Evolutionary conservation across 1,140 invertebrate genomes (phyloP), one percentile per base, ranked within the genome.

Genomic region (Hyles euphorbiae): DNA sequence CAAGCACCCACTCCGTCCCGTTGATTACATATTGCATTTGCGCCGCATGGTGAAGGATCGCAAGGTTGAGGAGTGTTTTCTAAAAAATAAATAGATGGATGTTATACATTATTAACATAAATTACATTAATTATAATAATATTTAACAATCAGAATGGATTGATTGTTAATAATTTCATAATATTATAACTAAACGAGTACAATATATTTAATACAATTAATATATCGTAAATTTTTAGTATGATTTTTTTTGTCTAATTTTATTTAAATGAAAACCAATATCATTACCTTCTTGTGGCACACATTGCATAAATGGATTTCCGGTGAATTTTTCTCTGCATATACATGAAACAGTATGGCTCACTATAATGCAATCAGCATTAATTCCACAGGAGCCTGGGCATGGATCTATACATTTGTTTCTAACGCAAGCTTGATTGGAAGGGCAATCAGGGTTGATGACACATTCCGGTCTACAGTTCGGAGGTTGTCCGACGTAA

Each of bases 361-460:
- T 95, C 47, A 94, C 92, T 4, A 95, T 94, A 59, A 93, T 89
- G 67, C 95, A 96, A 58, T 93, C 91, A 2, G 95, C 94, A 56
- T 93, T 93, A 8, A 93, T 81, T 44, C 94, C 95, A 83, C 95
- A 97, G 1, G 94, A 94, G 51, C 94, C 94, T 11, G 92, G 92
- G 72, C 95, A 96, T 9, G 95, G 94, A 89, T 95, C 93, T 57
- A 90, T 90, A 70, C 95, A 96, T 80, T 94, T 95, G 63, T 94
- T 93, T 59, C 92, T 93, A 49, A 96, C 92, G 72, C 95, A 96
- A 2, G 95, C 94, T 63, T 92, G 90, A 71, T 94, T 93, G 22
- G 93, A 92, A n/a, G 93, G 91, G 80, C 95, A 96, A 71, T 96
- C 95, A 1, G 93, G 92, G 74, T 95, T 93, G 0, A 94, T 93